Evolutionary conservation across 2,113 vertebrate species (phyloP).

Genomic region (Vulpes ferrilata): DNA sequence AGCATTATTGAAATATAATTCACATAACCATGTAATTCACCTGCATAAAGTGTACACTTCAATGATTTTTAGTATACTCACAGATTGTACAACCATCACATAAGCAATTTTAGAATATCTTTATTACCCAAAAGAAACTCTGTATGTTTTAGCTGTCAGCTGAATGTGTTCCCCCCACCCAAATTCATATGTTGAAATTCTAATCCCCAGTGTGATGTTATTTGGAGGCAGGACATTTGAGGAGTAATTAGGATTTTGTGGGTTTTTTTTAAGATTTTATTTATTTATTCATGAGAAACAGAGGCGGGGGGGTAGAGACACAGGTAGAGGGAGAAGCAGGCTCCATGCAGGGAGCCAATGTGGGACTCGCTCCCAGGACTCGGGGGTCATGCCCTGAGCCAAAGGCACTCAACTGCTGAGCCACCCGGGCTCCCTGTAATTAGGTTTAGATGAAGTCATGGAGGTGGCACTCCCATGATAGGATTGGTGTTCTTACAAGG

Average conservation of each 20-base stretch:
- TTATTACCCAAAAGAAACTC: neutral
- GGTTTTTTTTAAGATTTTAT: too few relatives aligned
- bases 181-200: neutral
- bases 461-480: neutral
- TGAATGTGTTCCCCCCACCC: neutral
- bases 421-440: neutral
- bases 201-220: neutral
- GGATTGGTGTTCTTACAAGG: neutral
- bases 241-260: neutral
- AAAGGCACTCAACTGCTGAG: too few relatives aligned
- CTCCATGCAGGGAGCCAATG: too few relatives aligned
- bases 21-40: neutral
- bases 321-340: too few relatives aligned
- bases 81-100: neutral
- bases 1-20: neutral
- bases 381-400: too few relatives aligned
- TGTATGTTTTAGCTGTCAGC: neutral
- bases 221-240: neutral
- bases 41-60: neutral
- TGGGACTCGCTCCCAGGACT: too few relatives aligned
- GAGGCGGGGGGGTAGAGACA: too few relatives aligned
- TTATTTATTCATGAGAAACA: too few relatives aligned
- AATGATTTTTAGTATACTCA: neutral
- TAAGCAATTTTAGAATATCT: neutral
- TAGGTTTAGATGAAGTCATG: neutral